A percentile compares a stretch with the other conserved stretches of the same genome.
Evolutionary conservation across 2,888 invertebrate genomes (phyloP).

Genomic region (Drosophila anomalata): DNA sequence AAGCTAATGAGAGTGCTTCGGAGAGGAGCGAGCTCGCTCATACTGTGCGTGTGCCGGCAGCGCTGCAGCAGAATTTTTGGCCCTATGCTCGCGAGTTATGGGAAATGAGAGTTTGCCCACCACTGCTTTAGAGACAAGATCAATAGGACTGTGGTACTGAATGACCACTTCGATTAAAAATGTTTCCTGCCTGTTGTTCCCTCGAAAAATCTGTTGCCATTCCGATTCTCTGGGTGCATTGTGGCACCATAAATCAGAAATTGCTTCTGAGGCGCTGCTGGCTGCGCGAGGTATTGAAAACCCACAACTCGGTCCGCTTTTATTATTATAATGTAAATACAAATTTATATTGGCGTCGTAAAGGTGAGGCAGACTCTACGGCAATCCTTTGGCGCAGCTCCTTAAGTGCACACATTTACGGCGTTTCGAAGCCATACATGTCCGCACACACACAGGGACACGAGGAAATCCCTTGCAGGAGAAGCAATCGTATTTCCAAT

Average conservation of each 20-base stretch:
- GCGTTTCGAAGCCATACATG: conserved; percentile 18
- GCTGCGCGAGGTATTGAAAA: conserved; percentile 26
- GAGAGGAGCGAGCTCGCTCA: too few species aligned
- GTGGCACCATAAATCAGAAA: conserved; percentile 77
- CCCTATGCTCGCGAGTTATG: too few species aligned
- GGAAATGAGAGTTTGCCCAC: too few species aligned
- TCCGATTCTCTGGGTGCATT: conserved; percentile 70
- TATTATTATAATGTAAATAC: conserved; percentile 80
- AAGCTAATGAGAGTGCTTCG: too few species aligned
- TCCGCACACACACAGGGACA: not conserved
- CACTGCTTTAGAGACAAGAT: too few species aligned
- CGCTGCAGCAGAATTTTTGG: too few species aligned
- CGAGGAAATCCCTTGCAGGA: conserved; percentile 47
- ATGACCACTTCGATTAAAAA: too few species aligned
- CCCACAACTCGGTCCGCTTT: conserved; percentile 45
- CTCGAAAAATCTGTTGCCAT: conserved; percentile 3
- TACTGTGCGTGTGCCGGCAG: too few species aligned
- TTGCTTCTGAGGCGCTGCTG: conserved; percentile 53
- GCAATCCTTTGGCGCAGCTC: conserved; percentile 64
- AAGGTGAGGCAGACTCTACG: conserved; percentile 58
- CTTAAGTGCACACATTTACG: conserved; percentile 52
- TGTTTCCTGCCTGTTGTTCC: not conserved
- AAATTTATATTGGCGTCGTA: conserved; percentile 81
- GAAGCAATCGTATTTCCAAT: conserved; percentile 76
- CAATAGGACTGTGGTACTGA: too few species aligned